Conservation (phyloP, 2,113 vertebrate genomes). For the Neolamprologus cancellatus region DNA sequence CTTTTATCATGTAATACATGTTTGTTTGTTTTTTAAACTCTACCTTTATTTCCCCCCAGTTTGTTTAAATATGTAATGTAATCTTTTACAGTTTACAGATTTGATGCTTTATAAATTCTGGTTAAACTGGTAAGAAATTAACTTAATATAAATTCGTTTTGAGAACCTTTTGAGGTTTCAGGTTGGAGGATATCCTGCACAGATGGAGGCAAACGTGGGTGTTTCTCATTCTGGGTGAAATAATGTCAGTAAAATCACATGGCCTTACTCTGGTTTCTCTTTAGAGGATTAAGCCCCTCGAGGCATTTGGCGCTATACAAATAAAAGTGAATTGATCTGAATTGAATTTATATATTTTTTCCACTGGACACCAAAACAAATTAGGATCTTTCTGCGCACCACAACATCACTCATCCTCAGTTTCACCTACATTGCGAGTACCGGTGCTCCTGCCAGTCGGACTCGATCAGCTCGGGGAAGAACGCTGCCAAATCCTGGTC, state of each 20-base stretch:
- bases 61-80: background rate
- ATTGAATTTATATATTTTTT: background rate
- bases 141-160: background rate
- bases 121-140: accelerated
- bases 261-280: background rate
- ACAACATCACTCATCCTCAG: background rate
- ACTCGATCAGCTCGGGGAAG: slow-evolving; percentile 87
- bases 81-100: background rate
- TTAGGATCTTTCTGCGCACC: background rate
- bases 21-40: background rate
- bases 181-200: background rate
- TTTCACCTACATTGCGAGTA: slow-evolving; percentile 84
- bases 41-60: background rate
- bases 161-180: background rate
- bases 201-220: background rate
- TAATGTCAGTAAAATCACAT: background rate
- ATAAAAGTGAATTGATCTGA: background rate
- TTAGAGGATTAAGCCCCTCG: background rate
- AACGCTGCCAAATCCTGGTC: slow-evolving; percentile 86
- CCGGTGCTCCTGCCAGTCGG: slow-evolving; percentile 86
- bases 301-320: background rate
- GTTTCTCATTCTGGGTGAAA: background rate
- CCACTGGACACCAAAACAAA: background rate
- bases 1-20: background rate
- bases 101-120: background rate